Evolutionary conservation across 92 coral and sea anemone species (phyloP), one percentile per base, ranked within the genome.

Genomic region (Epizoanthus illoricatus): DNA sequence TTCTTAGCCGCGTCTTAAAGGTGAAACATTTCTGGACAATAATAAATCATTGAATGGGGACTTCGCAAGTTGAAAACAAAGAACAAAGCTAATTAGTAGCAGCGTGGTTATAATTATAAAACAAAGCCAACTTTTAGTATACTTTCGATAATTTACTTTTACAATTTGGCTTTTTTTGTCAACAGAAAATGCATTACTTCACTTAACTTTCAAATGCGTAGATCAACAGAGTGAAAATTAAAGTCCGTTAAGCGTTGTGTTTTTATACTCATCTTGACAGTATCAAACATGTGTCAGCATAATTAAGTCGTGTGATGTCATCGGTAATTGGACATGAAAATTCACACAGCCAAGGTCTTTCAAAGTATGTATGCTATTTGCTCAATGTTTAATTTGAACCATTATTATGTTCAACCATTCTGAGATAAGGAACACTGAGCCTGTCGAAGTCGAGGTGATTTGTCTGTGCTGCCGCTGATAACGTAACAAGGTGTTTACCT

Each of bases 401-500:
- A 45, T 63, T 41, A 43, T 57, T 63, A 52, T 62, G 21, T 57
- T 78, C 36, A 61, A 78, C 24, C 21, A 17, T 63, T 62, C 65
- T 63, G 20, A 41, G 82, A 78, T 63, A 43, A 45, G 82, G 20
- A n/a, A 20, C 23, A 36, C 13, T 21, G 58, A 45, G 20, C 71
- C 70, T 63, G 81, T 76, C 68, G 15, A 49, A 49, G 13, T 63
- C 59, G 62, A 78, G 41, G 24, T 39, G 42, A 68, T 21, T 62
- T 78, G 57, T 62, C 69, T 62, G 64, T 63, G 64, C n/a, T 19
- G 24, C 45, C 58, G 45, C 28, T 36, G 82, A 78, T 78, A 78
- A 78, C 82, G 61, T 62, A 78, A 52, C 56, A 10, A 2, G 15
- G 82, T 78, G 71, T 62, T 63, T 78, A 78, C 40, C 63, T 63